Conservation (phyloP, 2,113 vertebrate species). For the Eidolon helvum region DNA sequence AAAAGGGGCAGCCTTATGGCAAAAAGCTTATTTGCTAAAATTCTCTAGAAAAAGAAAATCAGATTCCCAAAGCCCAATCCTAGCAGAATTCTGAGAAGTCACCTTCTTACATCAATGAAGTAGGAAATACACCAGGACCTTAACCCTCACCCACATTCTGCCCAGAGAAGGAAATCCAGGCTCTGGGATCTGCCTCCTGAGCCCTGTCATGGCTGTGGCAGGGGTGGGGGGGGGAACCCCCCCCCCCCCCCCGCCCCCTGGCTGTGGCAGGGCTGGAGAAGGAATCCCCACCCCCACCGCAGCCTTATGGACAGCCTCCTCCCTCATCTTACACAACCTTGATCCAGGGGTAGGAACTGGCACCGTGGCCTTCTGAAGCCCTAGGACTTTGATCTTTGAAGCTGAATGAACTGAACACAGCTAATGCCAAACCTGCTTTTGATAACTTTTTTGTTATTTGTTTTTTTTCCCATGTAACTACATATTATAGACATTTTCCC, state of each 20-base stretch:
- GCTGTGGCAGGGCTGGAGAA: background rate
- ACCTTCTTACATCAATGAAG: background rate
- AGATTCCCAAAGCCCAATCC: background rate
- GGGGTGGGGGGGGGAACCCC: background rate
- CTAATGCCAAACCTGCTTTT: background rate
- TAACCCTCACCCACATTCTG: background rate
- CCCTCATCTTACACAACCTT: slow-evolving; percentile 29
- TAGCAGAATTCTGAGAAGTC: background rate
- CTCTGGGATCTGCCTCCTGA: background rate
- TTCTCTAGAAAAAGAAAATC: background rate
- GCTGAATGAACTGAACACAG: slow-evolving; percentile 33
- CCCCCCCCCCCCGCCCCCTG: no score
- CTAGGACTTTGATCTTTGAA: slow-evolving; percentile 54
- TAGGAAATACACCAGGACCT: background rate
- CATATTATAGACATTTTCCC: background rate
- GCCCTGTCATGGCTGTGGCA: background rate
- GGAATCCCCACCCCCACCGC: background rate
- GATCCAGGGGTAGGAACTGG: background rate
- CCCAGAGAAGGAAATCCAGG: slow-evolving; percentile 4
- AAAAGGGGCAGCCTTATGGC: background rate
- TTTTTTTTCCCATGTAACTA: background rate
- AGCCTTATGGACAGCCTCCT: background rate
- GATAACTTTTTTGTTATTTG: background rate
- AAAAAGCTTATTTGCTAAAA: background rate
- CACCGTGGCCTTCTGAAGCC: background rate